Percentiles rank a stretch among this genome's conserved stretches.
phyloP scores from a whole-genome alignment of 2,888 invertebrate species.

The Sminthurides aquaticus region DNA sequence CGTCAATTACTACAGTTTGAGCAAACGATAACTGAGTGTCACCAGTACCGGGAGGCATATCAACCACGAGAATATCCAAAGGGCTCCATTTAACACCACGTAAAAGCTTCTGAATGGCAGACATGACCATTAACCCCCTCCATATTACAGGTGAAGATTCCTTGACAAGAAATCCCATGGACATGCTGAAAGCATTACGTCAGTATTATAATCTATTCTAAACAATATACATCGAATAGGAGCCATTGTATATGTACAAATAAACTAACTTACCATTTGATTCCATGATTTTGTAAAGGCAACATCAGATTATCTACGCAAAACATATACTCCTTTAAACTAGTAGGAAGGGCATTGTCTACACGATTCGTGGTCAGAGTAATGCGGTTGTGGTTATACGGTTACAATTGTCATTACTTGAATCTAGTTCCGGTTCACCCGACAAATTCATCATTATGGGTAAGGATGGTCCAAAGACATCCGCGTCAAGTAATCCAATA shows the following conservation, averaged over 20 bases:
- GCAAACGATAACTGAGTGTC: conserved; percentile 86
- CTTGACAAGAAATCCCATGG: conserved; percentile 86
- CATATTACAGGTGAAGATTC: conserved; percentile 81
- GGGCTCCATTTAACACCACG: conserved; percentile 82
- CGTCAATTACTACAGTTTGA: conserved; percentile 79
- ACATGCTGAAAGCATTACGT: conserved; percentile 63
- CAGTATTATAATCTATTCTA: no score
- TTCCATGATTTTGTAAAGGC: conserved; percentile 80
- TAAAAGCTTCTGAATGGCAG: conserved; percentile 76
- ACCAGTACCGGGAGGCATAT: conserved; percentile 95
- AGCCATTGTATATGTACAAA: no score
- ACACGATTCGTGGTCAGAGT: no score
- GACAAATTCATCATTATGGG: conserved; percentile 90
- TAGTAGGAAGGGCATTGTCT: no score
- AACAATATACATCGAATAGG: no score
- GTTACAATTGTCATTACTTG: no score
- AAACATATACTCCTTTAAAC: no score
- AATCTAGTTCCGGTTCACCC: conserved; percentile 69
- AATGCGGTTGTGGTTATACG: no score
- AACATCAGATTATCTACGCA: conserved; percentile 66
- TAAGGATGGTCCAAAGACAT: conserved; percentile 89
- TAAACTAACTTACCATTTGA: conserved; percentile 72
- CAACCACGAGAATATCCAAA: conserved; percentile 78
- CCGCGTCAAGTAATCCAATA: conserved; percentile 84
- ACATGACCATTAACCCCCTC: conserved; percentile 96